Conservation (phyloP, 2,888 invertebrate genomes). For the Zele albiditarsus region DNA sequence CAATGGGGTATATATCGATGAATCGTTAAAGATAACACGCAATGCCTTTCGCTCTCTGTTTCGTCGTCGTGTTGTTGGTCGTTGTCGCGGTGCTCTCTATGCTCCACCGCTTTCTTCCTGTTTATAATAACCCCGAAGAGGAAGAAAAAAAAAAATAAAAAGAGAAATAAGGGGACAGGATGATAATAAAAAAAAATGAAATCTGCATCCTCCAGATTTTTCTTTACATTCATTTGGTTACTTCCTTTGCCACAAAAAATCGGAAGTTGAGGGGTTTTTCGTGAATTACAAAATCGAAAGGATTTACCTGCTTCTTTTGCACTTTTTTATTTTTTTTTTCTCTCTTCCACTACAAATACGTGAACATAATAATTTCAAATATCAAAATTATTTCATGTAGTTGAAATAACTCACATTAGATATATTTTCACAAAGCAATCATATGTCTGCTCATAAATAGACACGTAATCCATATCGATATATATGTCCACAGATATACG, state of each 20-base stretch:
- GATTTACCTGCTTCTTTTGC: background rate
- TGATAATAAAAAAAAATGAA: background rate
- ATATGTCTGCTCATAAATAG: background rate
- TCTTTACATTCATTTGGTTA: background rate
- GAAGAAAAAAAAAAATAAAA: background rate
- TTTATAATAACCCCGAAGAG: background rate
- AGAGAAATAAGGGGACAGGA: background rate
- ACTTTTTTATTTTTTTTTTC: background rate
- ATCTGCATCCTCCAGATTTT: conserved; percentile 6
- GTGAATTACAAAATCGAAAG: background rate
- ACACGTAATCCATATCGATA: background rate
- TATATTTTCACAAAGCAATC: background rate
- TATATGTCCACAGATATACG: background rate
- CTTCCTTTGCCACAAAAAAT: background rate
- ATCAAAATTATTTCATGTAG: background rate
- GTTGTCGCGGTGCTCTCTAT: background rate
- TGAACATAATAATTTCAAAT: too few species aligned
- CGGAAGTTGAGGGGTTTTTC: conserved; percentile 4
- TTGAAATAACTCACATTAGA: background rate
- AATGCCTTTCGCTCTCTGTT: conserved; percentile 20
- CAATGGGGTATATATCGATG: conserved; percentile 35
- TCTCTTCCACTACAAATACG: too few species aligned
- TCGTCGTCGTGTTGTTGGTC: background rate
- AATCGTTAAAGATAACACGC: conserved; percentile 45
- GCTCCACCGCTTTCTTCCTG: background rate